These are phyloP conservation scores for Hippoglossus stenolepis DNA, from an alignment of 2,113 vertebrate species.

Conservation along the genomic window DNA sequence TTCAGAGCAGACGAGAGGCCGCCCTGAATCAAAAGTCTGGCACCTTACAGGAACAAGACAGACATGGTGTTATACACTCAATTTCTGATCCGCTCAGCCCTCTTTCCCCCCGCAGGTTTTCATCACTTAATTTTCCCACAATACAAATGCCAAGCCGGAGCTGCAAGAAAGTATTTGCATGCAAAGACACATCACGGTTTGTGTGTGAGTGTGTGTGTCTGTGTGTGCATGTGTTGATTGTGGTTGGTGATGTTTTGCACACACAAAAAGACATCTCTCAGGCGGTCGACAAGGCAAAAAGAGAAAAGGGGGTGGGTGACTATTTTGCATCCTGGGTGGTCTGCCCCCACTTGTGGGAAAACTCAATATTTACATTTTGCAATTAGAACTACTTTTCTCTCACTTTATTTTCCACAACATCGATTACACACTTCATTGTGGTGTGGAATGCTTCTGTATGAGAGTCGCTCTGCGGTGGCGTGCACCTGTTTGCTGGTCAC, in stretches of 20 bases:
- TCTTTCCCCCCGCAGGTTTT: constrained; percentile 45
- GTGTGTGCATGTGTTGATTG: constrained; percentile 72
- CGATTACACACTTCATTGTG: constrained; percentile 73
- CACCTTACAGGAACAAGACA: constrained; percentile 59
- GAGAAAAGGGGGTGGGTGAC: constrained; percentile 78
- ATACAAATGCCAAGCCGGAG: constrained; percentile 61
- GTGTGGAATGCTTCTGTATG: constrained; percentile 60
- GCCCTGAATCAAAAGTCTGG: constrained; percentile 48
- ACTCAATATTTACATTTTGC: constrained; percentile 90
- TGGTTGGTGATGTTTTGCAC: constrained; percentile 79
- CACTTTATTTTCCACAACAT: constrained; percentile 85
- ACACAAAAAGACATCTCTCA: constrained; percentile 81
- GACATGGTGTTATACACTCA: constrained; percentile 39
- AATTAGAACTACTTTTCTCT: constrained; percentile 87
- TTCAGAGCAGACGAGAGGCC: constrained; percentile 57
- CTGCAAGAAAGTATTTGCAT: constrained; percentile 75
- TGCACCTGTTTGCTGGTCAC: constrained; percentile 81
- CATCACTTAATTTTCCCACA: constrained; percentile 73
- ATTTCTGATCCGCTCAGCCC: constrained; percentile 29
- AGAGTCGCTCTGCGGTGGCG: constrained; percentile 48
- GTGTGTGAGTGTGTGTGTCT: constrained; percentile 48
- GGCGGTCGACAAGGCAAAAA: constrained; percentile 78
- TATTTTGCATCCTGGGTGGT: constrained; percentile 89
- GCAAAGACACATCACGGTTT: constrained; percentile 72
- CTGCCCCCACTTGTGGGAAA: constrained; percentile 86